A percentile compares a stretch with the other conserved stretches of the same genome.
Evolutionary conservation across 1,140 invertebrate species (phyloP).

Genomic region (Varroa destructor): DNA sequence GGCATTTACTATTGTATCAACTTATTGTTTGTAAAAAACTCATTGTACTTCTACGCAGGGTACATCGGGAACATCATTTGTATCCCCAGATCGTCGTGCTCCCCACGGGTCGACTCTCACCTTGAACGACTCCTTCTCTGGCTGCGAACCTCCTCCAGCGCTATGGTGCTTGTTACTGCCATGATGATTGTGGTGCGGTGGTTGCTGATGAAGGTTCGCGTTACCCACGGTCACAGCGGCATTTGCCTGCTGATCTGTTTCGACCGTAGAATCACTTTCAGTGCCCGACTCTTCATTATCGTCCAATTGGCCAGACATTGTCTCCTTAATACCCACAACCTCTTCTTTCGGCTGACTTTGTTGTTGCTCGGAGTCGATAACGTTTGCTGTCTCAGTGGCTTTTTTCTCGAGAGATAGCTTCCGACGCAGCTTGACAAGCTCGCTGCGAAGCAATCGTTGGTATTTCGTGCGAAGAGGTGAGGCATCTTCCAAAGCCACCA

Average conservation of each 20-base stretch:
- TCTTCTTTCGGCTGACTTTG: slow-evolving; percentile 5
- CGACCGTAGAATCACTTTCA: slow-evolving; percentile 24
- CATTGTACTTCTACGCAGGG: too few species aligned
- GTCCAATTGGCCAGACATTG: neutral
- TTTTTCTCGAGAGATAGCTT: neutral
- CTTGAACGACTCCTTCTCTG: slow-evolving; percentile 24
- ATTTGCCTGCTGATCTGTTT: slow-evolving; percentile 7
- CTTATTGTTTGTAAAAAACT: too few species aligned
- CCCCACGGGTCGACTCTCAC: neutral
- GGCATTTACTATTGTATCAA: too few species aligned
- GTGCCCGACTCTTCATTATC: slow-evolving; percentile 19
- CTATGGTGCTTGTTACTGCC: too few species aligned
- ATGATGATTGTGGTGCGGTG: too few species aligned
- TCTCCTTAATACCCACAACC: neutral
- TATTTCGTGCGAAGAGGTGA: slow-evolving; percentile 4
- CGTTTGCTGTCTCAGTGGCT: too few species aligned
- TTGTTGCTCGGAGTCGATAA: neutral
- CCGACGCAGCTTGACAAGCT: slow-evolving; percentile 7
- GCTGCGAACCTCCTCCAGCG: neutral
- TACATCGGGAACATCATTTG: too few species aligned
- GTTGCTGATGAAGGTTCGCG: neutral
- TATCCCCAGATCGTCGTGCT: too few species aligned
- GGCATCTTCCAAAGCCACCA: neutral
- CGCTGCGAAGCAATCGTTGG: neutral
- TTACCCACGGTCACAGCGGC: neutral